Percentiles rank a stretch among this genome's conserved stretches.
These are phyloP conservation scores for Phylloscopus trochilus DNA, from an alignment of 2,113 vertebrate genomes.

Conservation along the genomic window DNA sequence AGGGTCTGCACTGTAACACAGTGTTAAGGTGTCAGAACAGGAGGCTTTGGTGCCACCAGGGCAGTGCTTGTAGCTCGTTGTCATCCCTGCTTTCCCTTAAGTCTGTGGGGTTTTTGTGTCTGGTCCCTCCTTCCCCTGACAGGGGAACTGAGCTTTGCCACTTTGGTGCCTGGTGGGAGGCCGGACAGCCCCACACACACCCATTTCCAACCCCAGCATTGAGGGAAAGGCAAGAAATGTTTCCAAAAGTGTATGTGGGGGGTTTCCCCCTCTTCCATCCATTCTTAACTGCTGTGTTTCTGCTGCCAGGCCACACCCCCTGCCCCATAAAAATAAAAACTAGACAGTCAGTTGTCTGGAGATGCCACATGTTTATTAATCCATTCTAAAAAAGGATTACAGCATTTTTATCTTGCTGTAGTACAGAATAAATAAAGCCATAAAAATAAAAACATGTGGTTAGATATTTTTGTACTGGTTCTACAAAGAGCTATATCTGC, in stretches of 20 bases:
- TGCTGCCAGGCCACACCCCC: not conserved
- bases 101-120: not conserved
- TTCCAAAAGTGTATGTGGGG: not conserved
- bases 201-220: not conserved
- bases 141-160: not conserved
- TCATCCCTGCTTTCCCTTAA: fast-evolving
- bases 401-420: constrained; percentile 34
- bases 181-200: not conserved
- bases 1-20: too few relatives aligned
- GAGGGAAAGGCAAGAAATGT: not conserved
- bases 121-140: not conserved
- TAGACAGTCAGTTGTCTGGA: not conserved
- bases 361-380: constrained; percentile 53
- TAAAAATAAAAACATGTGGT: constrained; percentile 56
- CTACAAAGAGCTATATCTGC: constrained; percentile 28
- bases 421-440: constrained; percentile 57
- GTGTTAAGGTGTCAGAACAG: not conserved
- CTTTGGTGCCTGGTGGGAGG: not conserved
- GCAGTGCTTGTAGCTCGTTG: fast-evolving
- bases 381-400: not conserved
- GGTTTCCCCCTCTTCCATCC: fast-evolving
- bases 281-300: not conserved
- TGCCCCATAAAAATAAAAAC: not conserved
- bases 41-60: not conserved
- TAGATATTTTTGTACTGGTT: constrained; percentile 25